Conservation (phyloP, 2,888 invertebrate species). For the Ichneumoninae sp. region DNA sequence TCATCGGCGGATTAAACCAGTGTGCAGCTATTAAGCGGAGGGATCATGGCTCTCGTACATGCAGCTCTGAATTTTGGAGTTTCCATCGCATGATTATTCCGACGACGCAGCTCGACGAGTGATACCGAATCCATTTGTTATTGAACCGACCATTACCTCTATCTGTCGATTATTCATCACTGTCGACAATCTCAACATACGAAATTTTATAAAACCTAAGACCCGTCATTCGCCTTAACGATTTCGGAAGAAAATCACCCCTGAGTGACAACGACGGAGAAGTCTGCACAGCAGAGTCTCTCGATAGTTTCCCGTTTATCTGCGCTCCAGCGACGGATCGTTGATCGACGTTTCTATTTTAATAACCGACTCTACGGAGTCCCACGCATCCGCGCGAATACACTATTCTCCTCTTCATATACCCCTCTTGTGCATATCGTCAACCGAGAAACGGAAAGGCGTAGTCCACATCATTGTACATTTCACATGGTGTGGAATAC, state of each 20-base stretch:
- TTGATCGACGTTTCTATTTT: constrained; percentile 27
- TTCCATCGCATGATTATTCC: neutral
- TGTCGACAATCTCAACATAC: neutral
- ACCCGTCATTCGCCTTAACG: neutral
- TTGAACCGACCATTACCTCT: neutral
- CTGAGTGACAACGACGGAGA: neutral
- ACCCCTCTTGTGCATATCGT: neutral
- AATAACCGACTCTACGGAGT: constrained; percentile 20
- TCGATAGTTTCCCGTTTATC: neutral
- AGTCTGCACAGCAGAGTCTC: neutral
- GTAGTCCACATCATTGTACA: neutral
- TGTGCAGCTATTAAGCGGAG: constrained; percentile 72
- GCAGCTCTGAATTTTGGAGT: neutral
- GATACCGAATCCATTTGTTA: constrained; percentile 15
- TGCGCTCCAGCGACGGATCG: neutral
- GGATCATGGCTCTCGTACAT: constrained; percentile 30
- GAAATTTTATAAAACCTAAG: neutral
- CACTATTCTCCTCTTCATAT: constrained; percentile 6
- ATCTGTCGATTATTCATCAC: neutral
- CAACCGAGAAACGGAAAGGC: neutral
- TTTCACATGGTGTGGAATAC: neutral
- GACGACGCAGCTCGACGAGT: neutral
- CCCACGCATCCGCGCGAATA: constrained; percentile 32
- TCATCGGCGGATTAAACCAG: constrained; percentile 74
- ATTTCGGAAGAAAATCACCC: neutral